Percentiles rank a stretch among this genome's conserved stretches.
Conservation (phyloP, 1,140 invertebrate genomes). For the Euglossa dilemma region DNA sequence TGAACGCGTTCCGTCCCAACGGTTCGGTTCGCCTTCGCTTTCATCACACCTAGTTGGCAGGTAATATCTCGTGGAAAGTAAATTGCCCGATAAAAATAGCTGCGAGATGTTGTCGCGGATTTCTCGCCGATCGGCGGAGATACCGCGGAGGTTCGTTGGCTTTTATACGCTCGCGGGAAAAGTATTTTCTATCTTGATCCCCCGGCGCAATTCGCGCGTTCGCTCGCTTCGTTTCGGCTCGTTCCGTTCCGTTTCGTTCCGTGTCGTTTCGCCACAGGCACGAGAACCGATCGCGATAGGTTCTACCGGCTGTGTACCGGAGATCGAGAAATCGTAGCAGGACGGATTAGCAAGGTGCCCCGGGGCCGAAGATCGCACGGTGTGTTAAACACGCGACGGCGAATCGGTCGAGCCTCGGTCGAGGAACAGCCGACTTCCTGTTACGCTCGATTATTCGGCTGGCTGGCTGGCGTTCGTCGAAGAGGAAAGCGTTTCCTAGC, state of each 20-base stretch:
- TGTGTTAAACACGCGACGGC: too few relatives aligned
- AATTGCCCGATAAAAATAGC: not conserved
- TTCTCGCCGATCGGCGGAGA: too few relatives aligned
- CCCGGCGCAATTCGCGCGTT: not conserved
- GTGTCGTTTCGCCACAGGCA: too few relatives aligned
- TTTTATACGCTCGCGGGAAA: not conserved
- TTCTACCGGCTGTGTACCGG: too few relatives aligned
- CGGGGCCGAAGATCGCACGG: too few relatives aligned
- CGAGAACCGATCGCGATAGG: too few relatives aligned
- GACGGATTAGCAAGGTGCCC: too few relatives aligned
- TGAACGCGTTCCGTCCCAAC: too few relatives aligned
- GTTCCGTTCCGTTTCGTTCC: not conserved
- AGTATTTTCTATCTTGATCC: not conserved
- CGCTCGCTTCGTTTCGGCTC: not conserved
- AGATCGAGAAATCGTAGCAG: too few relatives aligned
- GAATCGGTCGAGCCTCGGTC: not conserved
- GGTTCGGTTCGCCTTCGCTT: too few relatives aligned
- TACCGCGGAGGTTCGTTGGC: not conserved
- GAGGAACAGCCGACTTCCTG: slow-evolving; percentile 14
- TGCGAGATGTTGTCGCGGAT: too few relatives aligned
- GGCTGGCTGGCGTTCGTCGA: not conserved
- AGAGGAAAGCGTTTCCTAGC: slow-evolving; percentile 30
- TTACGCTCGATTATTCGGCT: slow-evolving; percentile 10
- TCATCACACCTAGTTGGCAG: too few relatives aligned
- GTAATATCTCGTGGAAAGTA: not conserved